Evolutionary conservation across 2,888 invertebrate species (phyloP).

Genomic region (Antheraea yamamai): DNA sequence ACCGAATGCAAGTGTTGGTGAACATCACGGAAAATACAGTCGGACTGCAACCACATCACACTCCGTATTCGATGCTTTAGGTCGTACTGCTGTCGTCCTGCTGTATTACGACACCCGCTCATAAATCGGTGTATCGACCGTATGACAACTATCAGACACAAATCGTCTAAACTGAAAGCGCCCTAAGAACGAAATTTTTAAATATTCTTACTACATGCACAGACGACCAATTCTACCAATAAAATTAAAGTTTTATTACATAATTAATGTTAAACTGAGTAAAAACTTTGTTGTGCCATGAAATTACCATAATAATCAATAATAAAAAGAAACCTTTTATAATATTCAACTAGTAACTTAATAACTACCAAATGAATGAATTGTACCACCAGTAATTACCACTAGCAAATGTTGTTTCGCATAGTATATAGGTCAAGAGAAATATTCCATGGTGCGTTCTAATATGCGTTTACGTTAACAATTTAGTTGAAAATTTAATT

Average conservation of each 20-base stretch:
- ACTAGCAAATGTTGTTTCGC: slow-evolving; percentile 4
- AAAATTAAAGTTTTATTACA: background rate
- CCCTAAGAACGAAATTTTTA: too few relatives aligned
- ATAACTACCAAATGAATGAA: background rate
- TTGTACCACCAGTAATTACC: background rate
- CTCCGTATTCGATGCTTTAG: too few relatives aligned
- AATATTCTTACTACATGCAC: too few relatives aligned
- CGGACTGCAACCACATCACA: too few relatives aligned
- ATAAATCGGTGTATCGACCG: too few relatives aligned
- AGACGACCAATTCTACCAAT: too few relatives aligned
- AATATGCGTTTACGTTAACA: background rate
- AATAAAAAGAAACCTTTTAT: background rate
- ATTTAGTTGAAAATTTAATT: background rate
- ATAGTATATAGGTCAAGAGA: background rate
- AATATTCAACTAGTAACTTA: background rate
- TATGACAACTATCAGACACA: too few relatives aligned
- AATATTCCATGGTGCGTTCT: background rate
- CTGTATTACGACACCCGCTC: too few relatives aligned
- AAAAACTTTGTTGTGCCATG: background rate
- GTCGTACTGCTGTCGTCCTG: too few relatives aligned
- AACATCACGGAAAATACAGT: too few relatives aligned
- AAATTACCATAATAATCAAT: background rate
- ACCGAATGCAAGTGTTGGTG: too few relatives aligned
- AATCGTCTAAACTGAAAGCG: too few relatives aligned
- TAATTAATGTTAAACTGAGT: background rate